Percentiles rank a stretch among this genome's conserved stretches.
These are phyloP conservation scores for Mesorhabditis belari DNA, from an alignment of 2,888 invertebrate species.

Conservation along the genomic window DNA sequence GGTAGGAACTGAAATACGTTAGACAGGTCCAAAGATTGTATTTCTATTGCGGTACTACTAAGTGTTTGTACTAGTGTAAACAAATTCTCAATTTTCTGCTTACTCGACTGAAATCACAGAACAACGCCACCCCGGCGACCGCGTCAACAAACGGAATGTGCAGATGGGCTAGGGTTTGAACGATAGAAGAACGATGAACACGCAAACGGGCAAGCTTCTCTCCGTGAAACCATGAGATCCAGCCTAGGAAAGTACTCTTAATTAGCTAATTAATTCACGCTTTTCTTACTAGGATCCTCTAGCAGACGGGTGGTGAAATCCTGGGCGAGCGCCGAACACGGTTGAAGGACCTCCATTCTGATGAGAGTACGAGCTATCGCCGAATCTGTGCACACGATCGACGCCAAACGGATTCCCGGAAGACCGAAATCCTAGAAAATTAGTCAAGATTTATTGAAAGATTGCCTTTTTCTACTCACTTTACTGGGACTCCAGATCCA, in stretches of 20 bases:
- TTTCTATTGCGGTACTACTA: neutral
- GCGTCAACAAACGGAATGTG: constrained; percentile 24
- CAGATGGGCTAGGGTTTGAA: constrained; percentile 19
- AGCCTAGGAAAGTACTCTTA: constrained; percentile 10
- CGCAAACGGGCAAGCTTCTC: constrained; percentile 18
- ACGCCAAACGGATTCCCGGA: constrained; percentile 32
- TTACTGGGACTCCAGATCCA: constrained; percentile 52
- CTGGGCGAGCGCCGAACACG: constrained; percentile 36
- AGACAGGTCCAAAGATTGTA: neutral
- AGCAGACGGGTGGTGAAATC: constrained; percentile 25
- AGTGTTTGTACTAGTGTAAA: neutral
- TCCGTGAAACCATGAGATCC: constrained; percentile 17
- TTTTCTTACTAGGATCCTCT: constrained; percentile 20
- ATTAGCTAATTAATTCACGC: neutral
- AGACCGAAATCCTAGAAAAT: constrained; percentile 30
- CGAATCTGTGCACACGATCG: constrained; percentile 23
- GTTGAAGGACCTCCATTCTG: constrained; percentile 29
- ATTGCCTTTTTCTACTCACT: constrained; percentile 14
- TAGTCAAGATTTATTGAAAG: neutral
- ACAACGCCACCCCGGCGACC: constrained; percentile 28
- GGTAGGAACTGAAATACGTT: neutral
- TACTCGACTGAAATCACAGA: constrained; percentile 31
- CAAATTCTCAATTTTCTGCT: neutral
- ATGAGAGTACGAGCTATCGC: constrained; percentile 20
- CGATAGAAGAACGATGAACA: constrained; percentile 23